Evolutionary conservation across 2,113 vertebrate genomes (phyloP).

Genomic region (Lontra canadensis): DNA sequence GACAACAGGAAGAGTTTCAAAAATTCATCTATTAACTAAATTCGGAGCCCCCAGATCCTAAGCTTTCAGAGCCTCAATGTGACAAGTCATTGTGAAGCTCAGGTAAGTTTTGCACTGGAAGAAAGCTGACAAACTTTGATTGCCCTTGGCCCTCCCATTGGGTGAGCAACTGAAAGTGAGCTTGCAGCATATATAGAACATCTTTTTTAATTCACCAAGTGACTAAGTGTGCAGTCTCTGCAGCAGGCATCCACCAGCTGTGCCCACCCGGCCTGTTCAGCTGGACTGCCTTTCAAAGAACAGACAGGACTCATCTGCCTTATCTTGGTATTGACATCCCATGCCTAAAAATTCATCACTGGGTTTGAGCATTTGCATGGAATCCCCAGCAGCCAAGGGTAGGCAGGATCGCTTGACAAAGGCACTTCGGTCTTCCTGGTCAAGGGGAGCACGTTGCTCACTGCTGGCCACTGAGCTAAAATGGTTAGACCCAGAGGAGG

Average conservation of each 20-base stretch:
- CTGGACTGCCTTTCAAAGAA: constrained; percentile 63
- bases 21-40: neutral
- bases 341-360: neutral
- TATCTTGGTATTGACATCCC: neutral
- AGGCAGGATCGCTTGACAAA: constrained; percentile 9
- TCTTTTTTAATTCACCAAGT: constrained; percentile 77
- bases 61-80: neutral
- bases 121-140: constrained; percentile 17
- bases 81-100: neutral
- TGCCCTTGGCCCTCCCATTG: constrained; percentile 12
- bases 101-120: constrained; percentile 48
- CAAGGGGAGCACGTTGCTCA: neutral
- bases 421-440: neutral
- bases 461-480: neutral
- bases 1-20: neutral
- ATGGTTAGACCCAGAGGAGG: neutral
- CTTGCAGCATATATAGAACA: constrained; percentile 54
- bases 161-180: neutral
- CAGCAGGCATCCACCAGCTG: constrained; percentile 69
- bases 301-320: constrained; percentile 47
- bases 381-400: neutral
- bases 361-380: neutral
- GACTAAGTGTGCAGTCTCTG: constrained; percentile 59
- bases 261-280: constrained; percentile 66
- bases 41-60: neutral